Evolutionary conservation across 2,888 invertebrate genomes (phyloP).

Genomic region (Xestoiulus laeticollis): DNA sequence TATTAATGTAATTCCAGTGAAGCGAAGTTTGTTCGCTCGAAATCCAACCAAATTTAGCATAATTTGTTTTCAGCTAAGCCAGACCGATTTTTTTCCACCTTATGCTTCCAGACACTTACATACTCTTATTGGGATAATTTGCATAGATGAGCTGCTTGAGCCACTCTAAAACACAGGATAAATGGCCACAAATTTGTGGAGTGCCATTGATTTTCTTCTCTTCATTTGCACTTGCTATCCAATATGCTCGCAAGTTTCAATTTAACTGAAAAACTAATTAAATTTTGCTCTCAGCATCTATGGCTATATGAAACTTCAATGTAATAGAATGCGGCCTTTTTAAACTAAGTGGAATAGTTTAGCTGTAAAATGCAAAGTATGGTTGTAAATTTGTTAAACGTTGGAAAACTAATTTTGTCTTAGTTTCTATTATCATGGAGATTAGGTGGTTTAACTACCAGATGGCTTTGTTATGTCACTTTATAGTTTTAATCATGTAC

Average conservation of each 20-base stretch:
- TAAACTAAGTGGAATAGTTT: background rate
- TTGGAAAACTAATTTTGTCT: background rate
- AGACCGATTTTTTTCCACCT: background rate
- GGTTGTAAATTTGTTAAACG: background rate
- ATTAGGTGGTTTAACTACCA: background rate
- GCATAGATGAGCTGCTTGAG: slow-evolving; percentile 33
- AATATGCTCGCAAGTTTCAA: background rate
- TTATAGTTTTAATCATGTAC: too few species aligned
- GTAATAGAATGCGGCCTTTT: background rate
- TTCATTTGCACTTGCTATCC: background rate
- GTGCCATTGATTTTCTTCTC: background rate
- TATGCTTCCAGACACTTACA: background rate
- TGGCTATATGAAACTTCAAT: background rate
- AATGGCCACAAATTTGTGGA: slow-evolving; percentile 21
- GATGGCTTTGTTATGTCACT: too few species aligned
- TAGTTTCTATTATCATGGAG: background rate
- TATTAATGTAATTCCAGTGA: background rate
- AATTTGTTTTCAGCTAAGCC: slow-evolving; percentile 23
- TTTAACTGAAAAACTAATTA: background rate
- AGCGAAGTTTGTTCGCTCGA: background rate
- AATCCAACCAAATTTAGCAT: background rate
- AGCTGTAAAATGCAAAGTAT: background rate
- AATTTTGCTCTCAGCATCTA: background rate
- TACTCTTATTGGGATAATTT: background rate
- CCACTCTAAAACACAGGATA: background rate